Percentiles rank a stretch among this genome's conserved stretches.
Conservation (phyloP, 2,888 invertebrate species). For the Acheta domesticus region DNA sequence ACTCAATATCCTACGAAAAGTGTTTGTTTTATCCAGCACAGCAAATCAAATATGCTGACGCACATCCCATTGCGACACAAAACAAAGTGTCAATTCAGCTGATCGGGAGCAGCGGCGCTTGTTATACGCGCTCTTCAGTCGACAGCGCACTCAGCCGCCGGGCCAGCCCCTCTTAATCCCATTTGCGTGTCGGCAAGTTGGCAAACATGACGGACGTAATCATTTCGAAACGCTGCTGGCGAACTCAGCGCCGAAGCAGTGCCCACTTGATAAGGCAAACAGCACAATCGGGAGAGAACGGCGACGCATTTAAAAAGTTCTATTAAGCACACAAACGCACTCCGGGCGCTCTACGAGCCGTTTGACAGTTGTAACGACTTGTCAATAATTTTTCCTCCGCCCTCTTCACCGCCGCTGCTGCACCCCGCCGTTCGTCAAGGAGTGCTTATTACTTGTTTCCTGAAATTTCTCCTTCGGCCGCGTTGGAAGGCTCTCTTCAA, state of each 20-base stretch:
- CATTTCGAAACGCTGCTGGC: constrained; percentile 1
- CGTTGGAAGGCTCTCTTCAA: background rate
- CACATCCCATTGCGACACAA: too few species aligned
- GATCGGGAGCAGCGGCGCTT: background rate
- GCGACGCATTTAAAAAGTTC: background rate
- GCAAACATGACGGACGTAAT: constrained; percentile 18
- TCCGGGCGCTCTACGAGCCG: background rate
- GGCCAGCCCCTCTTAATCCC: background rate
- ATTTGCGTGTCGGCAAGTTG: background rate
- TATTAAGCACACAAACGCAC: constrained; percentile 18
- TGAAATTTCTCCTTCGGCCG: background rate
- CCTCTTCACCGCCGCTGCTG: background rate
- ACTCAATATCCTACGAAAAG: too few species aligned
- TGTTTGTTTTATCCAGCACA: too few species aligned
- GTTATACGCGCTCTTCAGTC: background rate
- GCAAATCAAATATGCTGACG: too few species aligned
- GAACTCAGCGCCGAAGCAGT: background rate
- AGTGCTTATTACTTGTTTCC: constrained; percentile 18
- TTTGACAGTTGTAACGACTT: constrained; percentile 12
- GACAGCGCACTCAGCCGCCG: background rate
- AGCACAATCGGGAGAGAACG: background rate
- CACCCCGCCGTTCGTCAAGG: background rate
- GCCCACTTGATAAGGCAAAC: constrained; percentile 10
- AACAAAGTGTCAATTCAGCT: too few species aligned
- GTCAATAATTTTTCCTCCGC: constrained; percentile 3